These are phyloP conservation scores for Temnothorax rugatulus DNA, from an alignment of 2,888 invertebrate species.

Conservation along the genomic window DNA sequence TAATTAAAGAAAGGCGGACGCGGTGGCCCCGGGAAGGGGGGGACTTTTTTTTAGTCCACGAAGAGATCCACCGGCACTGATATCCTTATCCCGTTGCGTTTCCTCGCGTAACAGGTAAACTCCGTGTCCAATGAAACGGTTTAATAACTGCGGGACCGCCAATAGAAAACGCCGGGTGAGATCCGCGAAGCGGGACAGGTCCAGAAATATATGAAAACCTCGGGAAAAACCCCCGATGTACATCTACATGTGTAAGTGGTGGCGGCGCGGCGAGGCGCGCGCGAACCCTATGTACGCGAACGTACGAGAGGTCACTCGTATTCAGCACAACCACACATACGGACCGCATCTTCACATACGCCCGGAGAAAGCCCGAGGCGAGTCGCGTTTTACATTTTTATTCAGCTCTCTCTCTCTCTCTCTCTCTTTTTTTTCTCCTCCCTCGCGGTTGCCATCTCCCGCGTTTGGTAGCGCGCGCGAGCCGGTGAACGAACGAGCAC, in stretches of 20 bases:
- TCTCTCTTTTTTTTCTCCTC: conserved; percentile 61
- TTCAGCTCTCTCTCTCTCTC: conserved; percentile 60
- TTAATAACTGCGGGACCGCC: conserved; percentile 50
- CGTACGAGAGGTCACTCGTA: neutral
- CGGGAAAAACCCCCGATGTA: conserved; percentile 28
- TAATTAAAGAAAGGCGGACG: conserved; percentile 35
- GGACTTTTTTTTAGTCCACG: neutral
- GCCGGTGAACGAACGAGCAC: conserved; percentile 76
- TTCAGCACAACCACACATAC: conserved; percentile 32
- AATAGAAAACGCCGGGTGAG: conserved; percentile 48
- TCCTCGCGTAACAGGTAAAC: conserved; percentile 53
- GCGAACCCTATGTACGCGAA: conserved; percentile 1
- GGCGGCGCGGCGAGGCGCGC: neutral
- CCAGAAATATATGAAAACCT: conserved; percentile 58
- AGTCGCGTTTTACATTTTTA: conserved; percentile 82
- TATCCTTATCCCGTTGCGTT: conserved; percentile 36
- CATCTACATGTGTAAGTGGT: conserved; percentile 17
- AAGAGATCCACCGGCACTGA: conserved; percentile 30
- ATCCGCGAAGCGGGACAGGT: conserved; percentile 36
- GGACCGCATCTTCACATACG: conserved; percentile 45
- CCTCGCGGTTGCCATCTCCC: conserved; percentile 37
- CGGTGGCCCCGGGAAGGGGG: neutral
- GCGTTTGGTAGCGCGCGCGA: conserved; percentile 42
- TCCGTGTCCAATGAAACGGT: conserved; percentile 50
- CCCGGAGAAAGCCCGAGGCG: conserved; percentile 76